phyloP scores from a whole-genome alignment of 2,888 invertebrate genomes.

The Metopia argyrocephala region DNA sequence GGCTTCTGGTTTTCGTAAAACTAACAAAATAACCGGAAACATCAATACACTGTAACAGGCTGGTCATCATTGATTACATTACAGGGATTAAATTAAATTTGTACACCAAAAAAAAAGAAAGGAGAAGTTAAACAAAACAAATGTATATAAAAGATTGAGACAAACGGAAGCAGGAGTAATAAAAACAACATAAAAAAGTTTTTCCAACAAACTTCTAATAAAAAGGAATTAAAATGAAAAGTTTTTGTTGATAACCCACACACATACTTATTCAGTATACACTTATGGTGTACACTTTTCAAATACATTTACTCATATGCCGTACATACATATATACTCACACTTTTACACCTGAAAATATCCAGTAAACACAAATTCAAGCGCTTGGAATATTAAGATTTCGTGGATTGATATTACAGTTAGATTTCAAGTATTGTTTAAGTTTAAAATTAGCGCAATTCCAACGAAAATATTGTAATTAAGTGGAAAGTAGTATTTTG shows the following conservation, averaged over 20 bases:
- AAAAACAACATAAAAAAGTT: not conserved
- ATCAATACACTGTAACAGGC: constrained; percentile 34
- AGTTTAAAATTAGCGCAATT: no score
- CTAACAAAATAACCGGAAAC: constrained; percentile 17
- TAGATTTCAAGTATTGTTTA: no score
- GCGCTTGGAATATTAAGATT: no score
- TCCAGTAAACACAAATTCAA: constrained; percentile 12
- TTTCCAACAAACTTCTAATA: constrained; percentile 41
- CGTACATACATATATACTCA: not conserved
- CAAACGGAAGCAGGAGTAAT: not conserved
- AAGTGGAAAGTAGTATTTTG: constrained; percentile 17
- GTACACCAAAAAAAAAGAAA: constrained; percentile 27
- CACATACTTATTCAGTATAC: not conserved
- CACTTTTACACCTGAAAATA: constrained; percentile 10
- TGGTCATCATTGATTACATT: constrained; percentile 55
- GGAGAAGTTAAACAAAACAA: constrained; percentile 26
- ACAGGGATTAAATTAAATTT: constrained; percentile 53
- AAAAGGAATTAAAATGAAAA: constrained; percentile 52
- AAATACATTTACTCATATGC: no score
- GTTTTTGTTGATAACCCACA: constrained; percentile 1
- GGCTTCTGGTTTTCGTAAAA: not conserved
- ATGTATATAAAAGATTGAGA: not conserved
- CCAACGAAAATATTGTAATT: no score
- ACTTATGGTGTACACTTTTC: not conserved
- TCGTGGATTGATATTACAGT: no score